phyloP scores from a whole-genome alignment of 2,113 vertebrate species.

The Clarias batrachus region DNA sequence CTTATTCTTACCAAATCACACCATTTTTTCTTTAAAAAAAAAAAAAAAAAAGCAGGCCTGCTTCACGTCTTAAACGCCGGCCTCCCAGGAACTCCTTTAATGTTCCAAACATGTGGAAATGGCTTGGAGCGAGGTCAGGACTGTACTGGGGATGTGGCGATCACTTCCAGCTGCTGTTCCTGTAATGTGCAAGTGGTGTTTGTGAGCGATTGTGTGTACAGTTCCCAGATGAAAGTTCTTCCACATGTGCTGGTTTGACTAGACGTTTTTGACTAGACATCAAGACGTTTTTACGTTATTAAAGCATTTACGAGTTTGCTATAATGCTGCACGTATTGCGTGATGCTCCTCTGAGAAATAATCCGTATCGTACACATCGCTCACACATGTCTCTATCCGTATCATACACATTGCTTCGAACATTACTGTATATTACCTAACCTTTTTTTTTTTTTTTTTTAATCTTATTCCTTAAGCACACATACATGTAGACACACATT shows the following conservation, averaged over 20 bases:
- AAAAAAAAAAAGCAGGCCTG: neutral
- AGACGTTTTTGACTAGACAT: neutral
- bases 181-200: too few species aligned
- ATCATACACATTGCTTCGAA: neutral
- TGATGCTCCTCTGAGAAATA: neutral
- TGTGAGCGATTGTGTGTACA: too few species aligned
- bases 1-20: conserved; percentile 59
- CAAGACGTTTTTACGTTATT: neutral
- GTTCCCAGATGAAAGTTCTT: too few species aligned
- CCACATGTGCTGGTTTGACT: neutral
- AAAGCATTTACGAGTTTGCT: neutral
- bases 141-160: too few species aligned
- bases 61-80: too few species aligned
- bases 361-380: neutral
- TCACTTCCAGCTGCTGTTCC: too few species aligned
- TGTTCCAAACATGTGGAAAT: too few species aligned
- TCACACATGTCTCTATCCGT: neutral
- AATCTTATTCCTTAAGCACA: conserved; percentile 24
- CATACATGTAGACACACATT: conserved; percentile 56
- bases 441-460: conserved; percentile 41
- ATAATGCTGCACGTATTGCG: neutral
- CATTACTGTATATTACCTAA: conserved; percentile 59
- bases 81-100: too few species aligned
- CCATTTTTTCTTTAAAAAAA: neutral
- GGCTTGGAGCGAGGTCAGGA: too few species aligned